Base-by-base conservation (phyloP, 2,797 vertebrate genomes). In the Pachyuromys duprasi region DNA sequence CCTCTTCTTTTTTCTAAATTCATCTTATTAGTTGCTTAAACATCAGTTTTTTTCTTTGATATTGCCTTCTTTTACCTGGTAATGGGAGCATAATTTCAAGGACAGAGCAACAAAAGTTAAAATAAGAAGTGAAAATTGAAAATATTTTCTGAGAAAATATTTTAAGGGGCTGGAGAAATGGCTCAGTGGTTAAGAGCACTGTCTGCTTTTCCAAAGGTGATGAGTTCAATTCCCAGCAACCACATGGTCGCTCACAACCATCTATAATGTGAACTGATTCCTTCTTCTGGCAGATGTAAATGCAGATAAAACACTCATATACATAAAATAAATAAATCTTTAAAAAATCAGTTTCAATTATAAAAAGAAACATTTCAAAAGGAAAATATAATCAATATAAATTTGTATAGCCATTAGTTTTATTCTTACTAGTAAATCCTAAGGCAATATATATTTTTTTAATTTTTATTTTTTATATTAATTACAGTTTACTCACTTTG, bases 121-220 rank as follows among this genome's bases (percentile, higher is more conserved):
- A 20, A 28, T 12, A 86, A 24, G 62, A 92, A 86, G 87, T 24
- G 5, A 69, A 94, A 94, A 82, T 2, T 31, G n/a, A 83, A 95
- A 33, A 0, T 12, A 5, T 90, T 31, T 93, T 22, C 33, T 78
- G 36, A 89, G 86, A 49, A 94, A 93, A 65, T 8, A 70, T 67
- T 33, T 42, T 69, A 81, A 94, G n/a, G n/a, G n/a, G n/a, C n/a
- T n/a, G n/a, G n/a, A n/a, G n/a, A n/a, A n/a, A n/a, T n/a, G n/a
- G n/a, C n/a, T n/a, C n/a, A n/a, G n/a, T n/a, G n/a, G n/a, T n/a
- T n/a, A n/a, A n/a, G n/a, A n/a, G n/a, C n/a, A n/a, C n/a, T n/a
- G n/a, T n/a, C n/a, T n/a, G n/a, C n/a, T n/a, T n/a, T n/a, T n/a
- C n/a, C n/a, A n/a, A n/a, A n/a, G n/a, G n/a, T n/a, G n/a, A n/a